Base-by-base conservation (phyloP, 2,888 invertebrate genomes). In the Epistrophe grossulariae region DNA sequence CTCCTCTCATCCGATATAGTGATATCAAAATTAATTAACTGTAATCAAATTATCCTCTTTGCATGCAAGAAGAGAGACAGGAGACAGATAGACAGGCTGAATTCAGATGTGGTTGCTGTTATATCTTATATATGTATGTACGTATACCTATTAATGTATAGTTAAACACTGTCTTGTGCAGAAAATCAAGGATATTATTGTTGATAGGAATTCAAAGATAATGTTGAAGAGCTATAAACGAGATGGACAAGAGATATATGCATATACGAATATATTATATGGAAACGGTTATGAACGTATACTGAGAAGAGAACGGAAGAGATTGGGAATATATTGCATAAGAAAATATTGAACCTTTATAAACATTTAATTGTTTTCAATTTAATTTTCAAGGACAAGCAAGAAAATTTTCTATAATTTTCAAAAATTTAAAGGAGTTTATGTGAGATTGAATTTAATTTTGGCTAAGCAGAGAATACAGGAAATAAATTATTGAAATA, bases 21-120 rank as follows among this genome's bases (percentile, higher is more conserved):
- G 68, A 77, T 85, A 85, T 85, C 81, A 70, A 85, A 84, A 85
- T 85, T 81, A 85, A 85, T 85, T 85, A 85, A 85, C 84, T 85
- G 77, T 81, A 85, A 85, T 85, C 84, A 81, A 85, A 85, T 85
- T 85, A 85, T 81, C 73, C 77, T 77, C 55, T 78, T 68, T 66
- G 38, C 59, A 68, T 45, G 43, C 60, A 50, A 80, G 66, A 55
- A 52, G 55, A 68, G 43, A 77, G 77, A 81, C 77, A 71, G 73
- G 68, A 77, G 78, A 81, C 84, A 85, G 60, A 19, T 57, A 73
- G 84, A 80, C 76, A 71, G 48, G 28, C 66, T 55, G 24, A 43
- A 68, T 72, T 78, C 48, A 62, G 73, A 85, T 68, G 50, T 50
- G 68, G 35, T 68, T 50, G 1, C n/a, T n/a, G 48, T 31, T 60